These are phyloP conservation scores for Menidia menidia DNA, from an alignment of 2,797 vertebrate genomes.

Conservation along the genomic window DNA sequence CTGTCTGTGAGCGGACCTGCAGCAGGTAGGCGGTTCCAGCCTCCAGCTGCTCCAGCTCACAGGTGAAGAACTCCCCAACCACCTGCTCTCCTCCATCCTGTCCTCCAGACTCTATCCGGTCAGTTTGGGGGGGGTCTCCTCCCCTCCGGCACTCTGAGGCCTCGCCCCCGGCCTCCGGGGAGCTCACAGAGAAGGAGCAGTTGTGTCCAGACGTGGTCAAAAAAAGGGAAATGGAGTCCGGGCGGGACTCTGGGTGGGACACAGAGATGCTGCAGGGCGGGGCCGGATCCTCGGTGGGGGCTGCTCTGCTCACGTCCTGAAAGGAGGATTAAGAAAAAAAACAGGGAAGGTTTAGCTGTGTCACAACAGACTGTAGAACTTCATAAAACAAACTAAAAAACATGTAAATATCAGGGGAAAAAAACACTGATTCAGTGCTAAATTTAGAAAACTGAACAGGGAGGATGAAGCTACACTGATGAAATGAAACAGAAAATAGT, in stretches of 20 bases:
- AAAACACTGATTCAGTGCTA: no score
- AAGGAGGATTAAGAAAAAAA: not conserved
- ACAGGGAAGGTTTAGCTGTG: not conserved
- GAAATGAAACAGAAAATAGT: no score
- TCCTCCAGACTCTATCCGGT: not conserved
- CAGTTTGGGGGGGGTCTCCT: slow-evolving; percentile 24
- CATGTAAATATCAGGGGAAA: no score
- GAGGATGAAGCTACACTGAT: no score
- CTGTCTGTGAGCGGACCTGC: slow-evolving; percentile 56
- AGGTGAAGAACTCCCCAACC: slow-evolving; percentile 39
- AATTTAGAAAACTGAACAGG: no score
- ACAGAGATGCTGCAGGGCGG: slow-evolving; percentile 60
- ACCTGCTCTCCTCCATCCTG: slow-evolving; percentile 7
- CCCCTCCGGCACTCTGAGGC: slow-evolving; percentile 15
- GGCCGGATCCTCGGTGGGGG: slow-evolving; percentile 25
- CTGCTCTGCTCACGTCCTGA: slow-evolving; percentile 49
- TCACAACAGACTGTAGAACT: no score
- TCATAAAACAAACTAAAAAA: no score
- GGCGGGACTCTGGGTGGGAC: slow-evolving; percentile 13
- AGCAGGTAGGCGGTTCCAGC: slow-evolving; percentile 73
- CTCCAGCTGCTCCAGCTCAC: slow-evolving; percentile 66
- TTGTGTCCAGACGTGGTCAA: slow-evolving; percentile 46
- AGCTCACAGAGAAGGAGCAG: slow-evolving; percentile 66
- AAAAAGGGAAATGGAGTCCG: slow-evolving; percentile 57
- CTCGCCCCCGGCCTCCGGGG: slow-evolving; percentile 33